Conservation (phyloP, 2,113 vertebrate species). For the Pao palembangensis region DNA sequence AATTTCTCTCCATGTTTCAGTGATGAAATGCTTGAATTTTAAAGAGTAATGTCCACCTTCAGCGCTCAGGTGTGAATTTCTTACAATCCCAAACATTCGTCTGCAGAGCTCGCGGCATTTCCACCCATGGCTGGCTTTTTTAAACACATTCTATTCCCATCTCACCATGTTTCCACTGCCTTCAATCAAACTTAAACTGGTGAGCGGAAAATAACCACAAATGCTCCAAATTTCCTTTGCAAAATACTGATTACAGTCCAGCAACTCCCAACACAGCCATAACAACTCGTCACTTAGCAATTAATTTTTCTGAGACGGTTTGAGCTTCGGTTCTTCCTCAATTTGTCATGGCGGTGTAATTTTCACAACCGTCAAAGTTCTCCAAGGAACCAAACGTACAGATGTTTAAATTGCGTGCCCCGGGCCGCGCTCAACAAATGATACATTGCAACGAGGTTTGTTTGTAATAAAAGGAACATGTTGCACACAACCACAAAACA, state of each 20-base stretch:
- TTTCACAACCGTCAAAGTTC: slow-evolving; percentile 17
- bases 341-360: slow-evolving; percentile 10
- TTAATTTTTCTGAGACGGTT: slow-evolving; percentile 11
- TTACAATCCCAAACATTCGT: too few species aligned
- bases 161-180: background rate
- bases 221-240: background rate
- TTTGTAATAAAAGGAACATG: background rate
- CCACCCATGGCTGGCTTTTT: background rate
- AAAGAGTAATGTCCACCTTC: too few species aligned
- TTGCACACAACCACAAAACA: background rate
- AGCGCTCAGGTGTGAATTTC: too few species aligned
- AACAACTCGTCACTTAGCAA: slow-evolving; percentile 14
- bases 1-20: too few species aligned
- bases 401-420: slow-evolving; percentile 15
- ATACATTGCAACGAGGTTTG: background rate
- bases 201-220: background rate
- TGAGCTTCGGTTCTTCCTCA: slow-evolving; percentile 3
- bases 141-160: slow-evolving; percentile 8
- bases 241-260: slow-evolving; percentile 2
- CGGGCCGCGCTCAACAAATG: slow-evolving; percentile 5
- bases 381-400: slow-evolving; percentile 6
- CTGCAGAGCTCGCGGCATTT: too few species aligned
- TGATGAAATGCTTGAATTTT: too few species aligned
- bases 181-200: background rate
- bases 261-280: slow-evolving; percentile 3